Conservation (phyloP, 1,140 invertebrate genomes). For the Camponotus pennsylvanicus region DNA sequence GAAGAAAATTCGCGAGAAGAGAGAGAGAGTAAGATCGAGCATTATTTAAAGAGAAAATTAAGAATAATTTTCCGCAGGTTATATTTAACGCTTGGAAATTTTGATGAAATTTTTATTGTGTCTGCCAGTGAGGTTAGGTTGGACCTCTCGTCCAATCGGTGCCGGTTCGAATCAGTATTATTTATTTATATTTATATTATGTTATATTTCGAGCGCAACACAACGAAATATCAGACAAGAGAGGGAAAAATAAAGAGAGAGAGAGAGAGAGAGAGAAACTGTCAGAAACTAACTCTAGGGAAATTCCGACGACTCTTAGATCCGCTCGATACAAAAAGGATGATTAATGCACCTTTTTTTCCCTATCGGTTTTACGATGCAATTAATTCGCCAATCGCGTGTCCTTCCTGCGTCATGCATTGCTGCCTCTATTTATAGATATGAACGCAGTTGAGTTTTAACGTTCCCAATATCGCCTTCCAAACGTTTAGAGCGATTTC, state of each 20-base stretch:
- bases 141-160: not conserved
- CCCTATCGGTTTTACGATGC: not conserved
- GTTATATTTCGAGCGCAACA: not conserved
- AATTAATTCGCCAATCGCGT: constrained; percentile 40
- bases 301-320: not conserved
- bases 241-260: not conserved
- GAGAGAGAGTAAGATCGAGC: no score
- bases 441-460: constrained; percentile 30
- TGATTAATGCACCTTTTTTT: no score
- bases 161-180: no score
- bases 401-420: constrained; percentile 28
- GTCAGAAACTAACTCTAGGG: not conserved
- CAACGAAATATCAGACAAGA: not conserved
- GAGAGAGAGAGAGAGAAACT: not conserved
- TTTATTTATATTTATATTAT: no score
- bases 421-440: constrained; percentile 51
- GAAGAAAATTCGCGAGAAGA: no score
- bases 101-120: not conserved
- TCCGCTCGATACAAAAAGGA: no score
- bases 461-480: not conserved
- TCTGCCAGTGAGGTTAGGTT: no score
- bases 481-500: constrained; percentile 38
- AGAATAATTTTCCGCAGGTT: not conserved
- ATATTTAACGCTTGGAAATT: not conserved
- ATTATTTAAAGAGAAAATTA: no score